Conservation (phyloP, 2,888 invertebrate species). For the Lycophotia porphyrea region DNA sequence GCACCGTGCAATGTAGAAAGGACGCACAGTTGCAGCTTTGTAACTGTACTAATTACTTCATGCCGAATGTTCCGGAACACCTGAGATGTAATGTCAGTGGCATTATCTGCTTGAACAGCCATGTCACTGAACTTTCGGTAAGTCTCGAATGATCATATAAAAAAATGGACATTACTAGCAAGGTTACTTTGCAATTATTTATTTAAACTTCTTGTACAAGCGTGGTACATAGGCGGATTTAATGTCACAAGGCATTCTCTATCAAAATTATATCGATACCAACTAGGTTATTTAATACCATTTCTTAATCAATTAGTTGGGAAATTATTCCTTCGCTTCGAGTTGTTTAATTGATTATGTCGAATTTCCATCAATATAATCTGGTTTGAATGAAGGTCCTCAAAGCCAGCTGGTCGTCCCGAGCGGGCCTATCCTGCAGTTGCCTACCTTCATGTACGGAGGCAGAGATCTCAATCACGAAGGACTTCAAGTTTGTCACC, state of each 20-base stretch:
- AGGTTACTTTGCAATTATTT: constrained; percentile 14
- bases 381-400: constrained; percentile 74
- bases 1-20: constrained; percentile 93
- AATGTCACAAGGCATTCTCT: too few species aligned
- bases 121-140: constrained; percentile 92
- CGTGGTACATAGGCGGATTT: too few species aligned
- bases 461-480: constrained; percentile 92
- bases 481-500: constrained; percentile 86
- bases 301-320: not conserved
- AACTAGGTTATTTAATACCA: not conserved
- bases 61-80: constrained; percentile 91
- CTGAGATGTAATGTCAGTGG: constrained; percentile 92
- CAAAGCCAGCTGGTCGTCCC: constrained; percentile 86
- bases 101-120: constrained; percentile 91
- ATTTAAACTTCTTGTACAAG: too few species aligned
- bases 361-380: not conserved
- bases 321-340: not conserved
- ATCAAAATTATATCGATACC: not conserved
- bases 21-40: constrained; percentile 91
- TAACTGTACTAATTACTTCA: constrained; percentile 93
- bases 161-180: too few species aligned
- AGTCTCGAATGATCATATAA: constrained; percentile 58
- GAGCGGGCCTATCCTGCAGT: constrained; percentile 92
- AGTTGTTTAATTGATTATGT: not conserved
- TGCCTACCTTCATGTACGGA: constrained; percentile 94